Evolutionary conservation across 1,140 invertebrate species (phyloP), one percentile per base, ranked within the genome.

Genomic region (Branchinecta lindahli): DNA sequence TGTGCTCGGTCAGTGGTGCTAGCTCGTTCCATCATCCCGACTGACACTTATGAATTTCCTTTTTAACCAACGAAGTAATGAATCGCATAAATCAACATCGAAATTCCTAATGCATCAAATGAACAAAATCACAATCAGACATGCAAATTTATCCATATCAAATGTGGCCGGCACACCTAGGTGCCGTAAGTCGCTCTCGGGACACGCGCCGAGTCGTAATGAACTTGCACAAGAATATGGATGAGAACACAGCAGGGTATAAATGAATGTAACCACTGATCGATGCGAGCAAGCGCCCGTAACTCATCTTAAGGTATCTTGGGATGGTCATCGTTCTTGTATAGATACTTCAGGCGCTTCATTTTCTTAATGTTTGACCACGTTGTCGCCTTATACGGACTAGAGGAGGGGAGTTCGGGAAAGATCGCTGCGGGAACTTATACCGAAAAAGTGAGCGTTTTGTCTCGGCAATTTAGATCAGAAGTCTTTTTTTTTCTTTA

Each of bases 91-190:
- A 61, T 61, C 52, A 61, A 61, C 52, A 61, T 61, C 52, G 52
- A 61, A 61, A 61, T 61, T 61, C 52, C 52, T 61, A 61, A 61
- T 61, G 52, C 52, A 61, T 61, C 52, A 61, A 61, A 61, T 61
- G 52, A 61, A 61, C 52, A 61, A 61, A 61, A 61, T 61, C 52
- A 61, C 52, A 61, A 61, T 61, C 52, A 61, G 52, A 61, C 52
- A 61, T 61, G 52, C 52, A 61, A 61, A 61, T 61, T 61, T 61
- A 61, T 12, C 52, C 52, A 61, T 61, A 61, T 61, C 52, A 61
- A 61, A 61, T 61, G 12, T 20, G 52, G 52, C 52, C 6, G 52
- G 52, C 52, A 61, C 52, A 61, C 52, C 52, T 61, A 15, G 52
- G 18, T 15, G 52, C 52, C 52, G 33, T 33, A 33, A 33, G 33